phyloP scores from a whole-genome alignment of 2,113 vertebrate species.

The Cygnus atratus region DNA sequence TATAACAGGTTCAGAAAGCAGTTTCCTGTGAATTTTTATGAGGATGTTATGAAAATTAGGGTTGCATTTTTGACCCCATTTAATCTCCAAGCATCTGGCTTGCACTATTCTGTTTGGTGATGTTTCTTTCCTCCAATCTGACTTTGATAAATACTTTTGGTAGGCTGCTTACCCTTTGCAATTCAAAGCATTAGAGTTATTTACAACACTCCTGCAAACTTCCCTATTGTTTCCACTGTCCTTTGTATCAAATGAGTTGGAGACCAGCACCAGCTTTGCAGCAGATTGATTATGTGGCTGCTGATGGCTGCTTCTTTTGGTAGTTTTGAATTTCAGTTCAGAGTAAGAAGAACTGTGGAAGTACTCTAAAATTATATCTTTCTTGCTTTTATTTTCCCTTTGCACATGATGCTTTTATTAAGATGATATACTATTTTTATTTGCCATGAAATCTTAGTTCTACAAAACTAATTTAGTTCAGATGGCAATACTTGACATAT shows the following conservation, averaged over 20 bases:
- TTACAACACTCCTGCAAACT: conserved; percentile 50
- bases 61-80: conserved; percentile 68
- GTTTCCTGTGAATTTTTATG: conserved; percentile 64
- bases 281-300: conserved; percentile 64
- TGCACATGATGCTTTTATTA: conserved; percentile 79
- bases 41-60: conserved; percentile 58
- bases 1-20: conserved; percentile 58
- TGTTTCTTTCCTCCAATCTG: conserved; percentile 43
- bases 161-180: conserved; percentile 50
- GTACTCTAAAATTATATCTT: conserved; percentile 69
- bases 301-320: conserved; percentile 65
- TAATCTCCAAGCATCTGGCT: conserved; percentile 70
- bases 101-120: conserved; percentile 59
- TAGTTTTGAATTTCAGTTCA: conserved; percentile 71
- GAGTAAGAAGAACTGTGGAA: conserved; percentile 61
- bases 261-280: conserved; percentile 51
- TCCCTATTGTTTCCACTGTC: conserved; percentile 60
- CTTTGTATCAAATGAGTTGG: conserved; percentile 57
- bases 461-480: conserved; percentile 77
- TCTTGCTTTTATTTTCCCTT: conserved; percentile 69
- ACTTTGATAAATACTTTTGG: conserved; percentile 61
- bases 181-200: conserved; percentile 66
- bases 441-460: conserved; percentile 81
- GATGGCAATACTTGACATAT: conserved; percentile 73
- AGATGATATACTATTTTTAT: conserved; percentile 78